Evolutionary conservation across 1,140 invertebrate genomes (phyloP), one percentile per base, ranked within the genome.

Genomic region (Drosophila pectinifera): DNA sequence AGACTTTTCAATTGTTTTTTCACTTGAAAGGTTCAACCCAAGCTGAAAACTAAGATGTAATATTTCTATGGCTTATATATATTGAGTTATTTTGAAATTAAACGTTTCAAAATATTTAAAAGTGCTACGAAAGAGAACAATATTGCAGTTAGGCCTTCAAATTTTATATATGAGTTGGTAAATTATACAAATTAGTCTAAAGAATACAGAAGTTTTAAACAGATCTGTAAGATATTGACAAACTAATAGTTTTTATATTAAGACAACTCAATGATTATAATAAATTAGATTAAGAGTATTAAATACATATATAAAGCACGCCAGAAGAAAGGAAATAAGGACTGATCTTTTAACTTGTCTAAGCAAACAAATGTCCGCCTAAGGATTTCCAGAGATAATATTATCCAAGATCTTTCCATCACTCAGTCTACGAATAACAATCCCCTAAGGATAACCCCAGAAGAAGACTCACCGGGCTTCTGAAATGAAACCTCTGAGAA

Each of bases 401-500:
- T 42, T n/a, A 18, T 42, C 4, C 10, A 20, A 24, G 1, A 24
- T 10, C 3, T 24, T 46, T 16, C 14, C 4, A 14, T 45, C 14
- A 31, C n/a, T n/a, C n/a, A n/a, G n/a, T n/a, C n/a, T n/a, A n/a
- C n/a, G n/a, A n/a, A n/a, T n/a, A n/a, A n/a, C 8, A 16, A 41
- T 11, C n/a, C n/a, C 10, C 20, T 3, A 22, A 65, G 57, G 39
- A 62, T 26, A 26, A 2, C 11, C 14, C 14, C 16, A 20, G 7
- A 28, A 26, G 7, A 61, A 13, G 2, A 18, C 16, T 11, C 11
- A n/a, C 10, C 16, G 20, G 13, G 3, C 20, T 64, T 20, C 14
- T 68, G n/a, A 31, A 45, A 45, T 46, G 41, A 22, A 13, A 58
- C 53, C 31, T 38, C 14, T 57, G 26, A 54, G 57, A 81, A 57